Evolutionary conservation across 2,797 vertebrate genomes (phyloP).

Genomic region (Acanthurus lineatus): DNA sequence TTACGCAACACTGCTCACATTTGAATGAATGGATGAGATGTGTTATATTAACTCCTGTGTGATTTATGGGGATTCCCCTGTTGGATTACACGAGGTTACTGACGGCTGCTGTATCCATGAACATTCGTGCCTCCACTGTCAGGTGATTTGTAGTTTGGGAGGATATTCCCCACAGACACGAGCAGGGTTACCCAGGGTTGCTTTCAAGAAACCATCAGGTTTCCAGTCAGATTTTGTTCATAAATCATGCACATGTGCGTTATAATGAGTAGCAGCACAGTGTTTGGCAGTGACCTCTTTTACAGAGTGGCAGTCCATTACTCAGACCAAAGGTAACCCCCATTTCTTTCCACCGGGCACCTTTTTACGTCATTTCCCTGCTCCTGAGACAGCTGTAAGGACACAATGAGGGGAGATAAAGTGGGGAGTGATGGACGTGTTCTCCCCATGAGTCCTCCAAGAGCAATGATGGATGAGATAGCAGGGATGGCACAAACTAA

Average conservation of each 20-base stretch:
- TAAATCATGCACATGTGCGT: slow-evolving; percentile 51
- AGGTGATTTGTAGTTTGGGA: slow-evolving; percentile 41
- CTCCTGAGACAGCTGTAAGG: slow-evolving; percentile 4
- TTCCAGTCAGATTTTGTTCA: slow-evolving; percentile 42
- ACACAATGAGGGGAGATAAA: slow-evolving; percentile 24
- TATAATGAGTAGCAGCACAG: slow-evolving; percentile 35
- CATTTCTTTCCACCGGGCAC: slow-evolving; percentile 25
- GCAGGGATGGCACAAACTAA: slow-evolving; percentile 53
- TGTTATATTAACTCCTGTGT: slow-evolving; percentile 36
- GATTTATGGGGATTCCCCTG: slow-evolving; percentile 67
- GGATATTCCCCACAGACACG: slow-evolving; percentile 38
- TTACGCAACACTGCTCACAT: background rate
- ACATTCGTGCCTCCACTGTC: slow-evolving; percentile 43
- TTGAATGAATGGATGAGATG: slow-evolving; percentile 6
- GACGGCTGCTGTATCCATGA: slow-evolving; percentile 34
- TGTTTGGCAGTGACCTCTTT: slow-evolving; percentile 57
- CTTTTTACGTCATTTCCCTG: slow-evolving; percentile 8
- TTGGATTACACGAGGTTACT: slow-evolving; percentile 35
- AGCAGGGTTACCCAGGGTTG: slow-evolving; percentile 43
- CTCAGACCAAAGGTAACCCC: slow-evolving; percentile 47
- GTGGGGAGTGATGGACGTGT: slow-evolving; percentile 55
- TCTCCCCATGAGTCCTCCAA: slow-evolving; percentile 22
- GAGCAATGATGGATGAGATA: slow-evolving; percentile 63
- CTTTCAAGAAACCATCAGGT: slow-evolving; percentile 54
- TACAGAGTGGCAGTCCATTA: slow-evolving; percentile 52